Evolutionary conservation across 2,797 vertebrate genomes (phyloP), one percentile per base, ranked within the genome.

Genomic region (Sebastes taczanowskii): DNA sequence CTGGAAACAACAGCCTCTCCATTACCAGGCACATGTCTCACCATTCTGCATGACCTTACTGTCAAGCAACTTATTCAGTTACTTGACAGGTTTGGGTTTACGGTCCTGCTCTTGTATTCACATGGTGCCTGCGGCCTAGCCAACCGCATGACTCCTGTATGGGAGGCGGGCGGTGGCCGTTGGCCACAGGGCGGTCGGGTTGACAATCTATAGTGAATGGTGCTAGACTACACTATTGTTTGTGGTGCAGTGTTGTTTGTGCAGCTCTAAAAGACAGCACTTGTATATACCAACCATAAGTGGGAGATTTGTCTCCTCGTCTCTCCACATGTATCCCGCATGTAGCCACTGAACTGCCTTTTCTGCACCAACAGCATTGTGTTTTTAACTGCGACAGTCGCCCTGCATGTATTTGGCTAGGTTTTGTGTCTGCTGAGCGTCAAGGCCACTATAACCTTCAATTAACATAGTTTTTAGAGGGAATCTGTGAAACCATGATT

Each of bases 391-490:
- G 91, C 90, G 80, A 85, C 89, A 86, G 92, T 90, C 87, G 71
- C 87, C 85, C 68, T 72, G 62, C 85, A 55, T 91, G 93, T 91
- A 83, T 80, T 93, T 92, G 91, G 93, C 93, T 82, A 89, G 87
- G 89, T 87, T 91, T 90, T 88, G 82, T 94, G 93, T 94, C 93
- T 93, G 74, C 92, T 89, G 91, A 93, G 91, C 79, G 88, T 88
- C 84, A 82, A 90, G 80, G 82, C 84, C 78, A 32, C 80, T 70
- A 75, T 86, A 95, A 84, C 92, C 94, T 87, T 93, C 91, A 96
- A 94, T 96, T 95, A 95, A 86, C 90, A 91, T 79, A 75, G 88
- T 88, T 87, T 95, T 94, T 92, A 95, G 90, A 88, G 91, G 93
- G 84, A 93, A 74, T 90, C 89, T 92, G 90, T 91, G 75, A 89